Evolutionary conservation across 2,888 invertebrate species (phyloP).

Genomic region (Crepidodera aurea): DNA sequence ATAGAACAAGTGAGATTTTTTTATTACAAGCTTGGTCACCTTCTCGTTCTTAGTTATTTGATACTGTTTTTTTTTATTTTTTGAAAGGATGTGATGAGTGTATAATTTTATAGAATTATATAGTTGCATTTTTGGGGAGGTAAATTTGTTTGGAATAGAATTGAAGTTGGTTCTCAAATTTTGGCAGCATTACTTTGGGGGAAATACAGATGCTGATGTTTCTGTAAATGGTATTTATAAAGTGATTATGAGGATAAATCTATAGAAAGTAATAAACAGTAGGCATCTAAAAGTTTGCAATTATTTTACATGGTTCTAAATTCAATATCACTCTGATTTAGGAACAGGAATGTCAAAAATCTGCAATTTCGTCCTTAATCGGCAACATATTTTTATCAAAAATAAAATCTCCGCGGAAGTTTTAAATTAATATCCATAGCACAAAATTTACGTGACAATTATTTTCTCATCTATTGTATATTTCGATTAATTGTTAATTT

Average conservation of each 20-base stretch:
- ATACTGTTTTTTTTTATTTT: neutral
- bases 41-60: constrained; percentile 3
- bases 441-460: neutral
- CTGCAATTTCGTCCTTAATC: neutral
- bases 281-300: too few relatives aligned
- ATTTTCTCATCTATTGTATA: neutral
- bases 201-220: too few relatives aligned
- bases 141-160: too few relatives aligned
- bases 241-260: too few relatives aligned
- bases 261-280: too few relatives aligned
- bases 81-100: too few relatives aligned
- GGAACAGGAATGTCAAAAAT: too few relatives aligned
- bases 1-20: constrained; percentile 28
- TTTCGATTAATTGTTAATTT: constrained; percentile 46
- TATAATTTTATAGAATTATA: too few relatives aligned
- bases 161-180: constrained; percentile 17
- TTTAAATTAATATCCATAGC: neutral
- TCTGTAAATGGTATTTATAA: too few relatives aligned
- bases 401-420: neutral
- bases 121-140: too few relatives aligned
- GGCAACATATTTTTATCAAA: neutral
- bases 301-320: too few relatives aligned
- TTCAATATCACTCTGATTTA: too few relatives aligned
- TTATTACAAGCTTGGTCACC: constrained; percentile 12
- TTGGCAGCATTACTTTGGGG: constrained; percentile 6